Evolutionary conservation across 2,113 vertebrate genomes (phyloP).

Genomic region (Cepphus grylle): DNA sequence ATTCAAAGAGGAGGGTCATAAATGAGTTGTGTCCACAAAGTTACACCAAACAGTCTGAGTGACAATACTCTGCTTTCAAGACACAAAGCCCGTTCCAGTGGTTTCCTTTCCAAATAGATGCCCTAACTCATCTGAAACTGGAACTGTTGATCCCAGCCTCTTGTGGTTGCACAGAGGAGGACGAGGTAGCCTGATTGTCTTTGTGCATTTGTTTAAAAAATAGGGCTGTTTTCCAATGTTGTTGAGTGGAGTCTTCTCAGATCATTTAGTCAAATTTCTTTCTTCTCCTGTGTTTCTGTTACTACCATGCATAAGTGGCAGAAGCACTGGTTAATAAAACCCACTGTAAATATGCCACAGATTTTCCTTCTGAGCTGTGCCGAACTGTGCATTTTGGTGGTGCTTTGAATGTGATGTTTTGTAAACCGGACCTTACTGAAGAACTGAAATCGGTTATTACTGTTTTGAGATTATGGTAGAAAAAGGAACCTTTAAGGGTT

Average conservation of each 20-base stretch:
- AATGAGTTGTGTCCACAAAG: not conserved
- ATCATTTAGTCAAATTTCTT: not conserved
- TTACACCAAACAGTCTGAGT: not conserved
- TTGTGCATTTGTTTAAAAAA: not conserved
- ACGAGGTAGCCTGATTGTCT: not conserved
- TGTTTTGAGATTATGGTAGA: not conserved
- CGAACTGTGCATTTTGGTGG: not conserved
- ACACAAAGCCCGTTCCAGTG: not conserved
- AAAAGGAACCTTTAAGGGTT: not conserved
- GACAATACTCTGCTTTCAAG: not conserved
- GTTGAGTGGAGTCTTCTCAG: not conserved
- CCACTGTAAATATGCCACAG: not conserved
- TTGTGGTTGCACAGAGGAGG: not conserved
- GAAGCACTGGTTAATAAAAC: not conserved
- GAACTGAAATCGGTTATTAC: not conserved
- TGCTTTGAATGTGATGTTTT: not conserved
- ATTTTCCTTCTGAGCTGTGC: not conserved
- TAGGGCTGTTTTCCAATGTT: not conserved
- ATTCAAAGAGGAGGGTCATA: not conserved
- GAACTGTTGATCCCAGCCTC: not conserved
- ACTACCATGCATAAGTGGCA: not conserved
- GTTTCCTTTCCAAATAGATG: not conserved
- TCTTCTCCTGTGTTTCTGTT: not conserved
- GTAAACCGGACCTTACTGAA: not conserved
- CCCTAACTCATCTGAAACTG: not conserved